Percentiles rank a stretch among this genome's conserved stretches.
These are phyloP conservation scores for Pomacea maculata DNA, from an alignment of 1,140 invertebrate genomes.

Conservation along the genomic window DNA sequence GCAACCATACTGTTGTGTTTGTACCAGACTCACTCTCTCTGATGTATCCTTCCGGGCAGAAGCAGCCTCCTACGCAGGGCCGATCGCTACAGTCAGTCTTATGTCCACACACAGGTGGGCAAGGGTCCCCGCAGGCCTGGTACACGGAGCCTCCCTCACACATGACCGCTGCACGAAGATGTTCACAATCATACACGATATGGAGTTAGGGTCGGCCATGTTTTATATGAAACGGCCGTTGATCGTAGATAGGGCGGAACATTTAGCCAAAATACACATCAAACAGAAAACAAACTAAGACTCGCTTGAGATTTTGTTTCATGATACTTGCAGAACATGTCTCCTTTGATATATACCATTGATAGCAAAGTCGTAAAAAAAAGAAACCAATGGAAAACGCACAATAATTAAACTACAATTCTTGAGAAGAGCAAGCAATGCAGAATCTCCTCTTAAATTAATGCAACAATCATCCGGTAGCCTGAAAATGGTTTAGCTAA, in stretches of 20 bases:
- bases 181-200: not conserved
- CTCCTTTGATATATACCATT: not conserved
- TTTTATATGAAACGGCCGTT: not conserved
- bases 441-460: not conserved
- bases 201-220: not conserved
- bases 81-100: constrained; percentile 65
- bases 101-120: constrained; percentile 76
- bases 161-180: constrained; percentile 76
- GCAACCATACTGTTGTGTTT: not conserved
- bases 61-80: constrained; percentile 88
- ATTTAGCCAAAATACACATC: too few species aligned
- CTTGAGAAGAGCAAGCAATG: not conserved
- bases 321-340: too few species aligned
- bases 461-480: not conserved
- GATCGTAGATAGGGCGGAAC: too few species aligned
- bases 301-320: too few species aligned
- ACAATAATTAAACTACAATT: not conserved
- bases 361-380: not conserved
- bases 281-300: too few species aligned
- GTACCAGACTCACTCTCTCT: constrained; percentile 62
- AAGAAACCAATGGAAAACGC: not conserved
- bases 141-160: constrained; percentile 85
- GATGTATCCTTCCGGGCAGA: constrained; percentile 81
- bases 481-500: not conserved
- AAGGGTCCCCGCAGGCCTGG: constrained; percentile 80